Conservation (phyloP, 2,888 invertebrate genomes). For the Agrochola circellaris region DNA sequence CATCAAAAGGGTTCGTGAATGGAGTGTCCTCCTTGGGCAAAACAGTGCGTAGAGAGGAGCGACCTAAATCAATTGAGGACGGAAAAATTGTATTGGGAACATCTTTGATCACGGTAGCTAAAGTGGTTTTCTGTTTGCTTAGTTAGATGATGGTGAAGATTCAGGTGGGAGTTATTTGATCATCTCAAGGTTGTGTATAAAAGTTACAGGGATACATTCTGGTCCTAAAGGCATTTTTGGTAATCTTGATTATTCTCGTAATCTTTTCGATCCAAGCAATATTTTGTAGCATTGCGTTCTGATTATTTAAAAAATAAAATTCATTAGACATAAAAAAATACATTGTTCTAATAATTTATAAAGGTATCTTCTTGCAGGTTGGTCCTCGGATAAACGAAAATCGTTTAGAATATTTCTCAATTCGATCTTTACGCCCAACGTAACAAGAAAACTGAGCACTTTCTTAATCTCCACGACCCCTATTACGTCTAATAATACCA, state of each 20-base stretch:
- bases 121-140: constrained; percentile 21
- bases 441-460: neutral
- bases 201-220: neutral
- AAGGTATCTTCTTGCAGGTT: neutral
- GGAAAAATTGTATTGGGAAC: constrained; percentile 49
- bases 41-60: constrained; percentile 53
- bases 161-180: neutral
- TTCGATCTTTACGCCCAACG: neutral
- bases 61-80: constrained; percentile 63
- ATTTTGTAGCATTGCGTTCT: neutral
- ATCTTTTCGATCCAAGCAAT: too few relatives aligned
- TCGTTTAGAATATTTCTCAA: neutral
- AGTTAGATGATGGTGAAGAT: neutral
- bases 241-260: neutral
- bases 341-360: neutral
- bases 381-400: neutral
- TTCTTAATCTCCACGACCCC: neutral
- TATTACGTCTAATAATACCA: constrained; percentile 21
- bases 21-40: constrained; percentile 55
- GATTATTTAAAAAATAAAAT: neutral
- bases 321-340: neutral
- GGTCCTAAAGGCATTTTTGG: neutral
- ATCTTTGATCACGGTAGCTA: constrained; percentile 34
- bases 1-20: constrained; percentile 64
- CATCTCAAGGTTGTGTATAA: neutral